Evolutionary conservation across 1,140 invertebrate genomes (phyloP), one percentile per base, ranked within the genome.

Genomic region (Drosophila athabasca): DNA sequence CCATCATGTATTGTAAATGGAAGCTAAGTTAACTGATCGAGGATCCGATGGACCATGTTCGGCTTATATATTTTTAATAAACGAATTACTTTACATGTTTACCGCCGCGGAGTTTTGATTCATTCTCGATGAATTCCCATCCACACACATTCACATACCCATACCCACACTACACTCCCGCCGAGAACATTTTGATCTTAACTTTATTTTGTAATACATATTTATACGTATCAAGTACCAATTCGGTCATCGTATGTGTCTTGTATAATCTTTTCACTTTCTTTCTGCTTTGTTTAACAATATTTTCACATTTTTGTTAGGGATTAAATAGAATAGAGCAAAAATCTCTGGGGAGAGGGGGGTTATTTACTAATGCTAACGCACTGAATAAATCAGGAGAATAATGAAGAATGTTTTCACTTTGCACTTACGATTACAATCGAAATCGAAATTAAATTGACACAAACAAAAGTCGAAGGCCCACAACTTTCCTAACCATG

Each of bases 341-440:
- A 66, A 83, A 67, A 65, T 66, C 62, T 57, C 29, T 72, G 46
- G 52, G 58, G 41, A 26, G 48, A 24, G 46, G 52, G 58, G 41
- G 35, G 48, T 29, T 74, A 78, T 74, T 78, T 74, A 79, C 43
- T 69, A 50, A 67, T 79, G 68, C 77, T 71, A 64, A 49, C 41
- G 49, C 76, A 83, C 76, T 85, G 84, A 70, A 66, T 82, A 65
- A 67, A 67, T 73, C 41, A 54, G 70, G 50, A 44, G 66, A 83
- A 76, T 76, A 64, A 85, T 84, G 19, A 53, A 85, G 80, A 84
- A 85, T 84, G 73, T 84, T 76, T 67, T 73, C 57, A 62, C 79
- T 88, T 88, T 88, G 76, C 83, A 84, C 83, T 88, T 84, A 88
- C 49, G 62, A 62, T 61, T 78, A 82, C 64, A 64, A 44, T 58